Evolutionary conservation across 1,140 invertebrate species (phyloP).

Genomic region (Lasaia peninsularis): DNA sequence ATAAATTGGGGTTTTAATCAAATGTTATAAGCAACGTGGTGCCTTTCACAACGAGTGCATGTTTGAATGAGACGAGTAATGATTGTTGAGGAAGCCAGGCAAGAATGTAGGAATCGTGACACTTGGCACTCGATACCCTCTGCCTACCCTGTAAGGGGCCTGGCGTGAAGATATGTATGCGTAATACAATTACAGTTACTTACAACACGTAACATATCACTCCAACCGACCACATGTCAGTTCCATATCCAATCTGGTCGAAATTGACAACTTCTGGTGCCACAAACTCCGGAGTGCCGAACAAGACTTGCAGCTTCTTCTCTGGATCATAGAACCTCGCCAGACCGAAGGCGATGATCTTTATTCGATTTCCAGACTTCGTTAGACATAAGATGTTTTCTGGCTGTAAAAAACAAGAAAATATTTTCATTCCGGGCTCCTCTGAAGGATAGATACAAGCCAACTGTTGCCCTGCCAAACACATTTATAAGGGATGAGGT

Average conservation of each 20-base stretch:
- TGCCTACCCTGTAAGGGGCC: no score
- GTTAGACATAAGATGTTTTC: conserved; percentile 98
- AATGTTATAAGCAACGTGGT: no score
- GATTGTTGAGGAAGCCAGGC: no score
- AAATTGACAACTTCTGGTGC: conserved; percentile 99
- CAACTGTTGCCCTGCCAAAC: no score
- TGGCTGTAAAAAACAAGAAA: conserved; percentile 81
- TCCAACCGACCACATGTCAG: conserved; percentile 98
- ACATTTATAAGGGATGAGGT: no score
- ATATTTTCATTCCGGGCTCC: not conserved
- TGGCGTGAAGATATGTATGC: no score
- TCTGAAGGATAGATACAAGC: no score
- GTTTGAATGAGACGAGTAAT: no score
- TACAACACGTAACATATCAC: conserved; percentile 98
- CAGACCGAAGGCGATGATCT: conserved; percentile 98
- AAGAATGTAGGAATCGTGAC: no score
- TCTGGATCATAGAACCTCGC: conserved; percentile 94
- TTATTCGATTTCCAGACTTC: conserved; percentile 96
- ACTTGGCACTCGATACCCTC: no score
- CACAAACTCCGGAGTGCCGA: conserved; percentile 99
- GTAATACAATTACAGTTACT: conserved; percentile 82
- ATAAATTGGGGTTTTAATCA: no score
- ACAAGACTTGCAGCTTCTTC: conserved; percentile 93
- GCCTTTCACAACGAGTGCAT: no score
- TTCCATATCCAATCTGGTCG: conserved; percentile 95